A percentile compares a stretch with the other conserved stretches of the same genome.
Evolutionary conservation across 2,888 invertebrate species (phyloP).

Genomic region (Callinectes sapidus): DNA sequence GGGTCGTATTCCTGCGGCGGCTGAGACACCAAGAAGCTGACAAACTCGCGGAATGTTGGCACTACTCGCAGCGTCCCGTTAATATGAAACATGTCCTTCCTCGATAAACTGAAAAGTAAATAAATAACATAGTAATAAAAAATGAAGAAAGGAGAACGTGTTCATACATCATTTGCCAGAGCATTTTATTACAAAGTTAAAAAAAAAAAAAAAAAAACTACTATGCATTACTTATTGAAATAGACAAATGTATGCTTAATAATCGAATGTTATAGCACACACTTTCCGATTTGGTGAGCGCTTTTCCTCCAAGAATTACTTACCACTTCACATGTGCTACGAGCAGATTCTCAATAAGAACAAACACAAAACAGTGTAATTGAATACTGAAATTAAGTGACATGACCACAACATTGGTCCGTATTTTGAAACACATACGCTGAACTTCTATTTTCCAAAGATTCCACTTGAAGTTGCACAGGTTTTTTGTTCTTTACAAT

Average conservation of each 20-base stretch:
- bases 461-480: too few species aligned
- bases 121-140: not conserved
- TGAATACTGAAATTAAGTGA: too few species aligned
- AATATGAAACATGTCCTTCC: not conserved
- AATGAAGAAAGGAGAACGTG: not conserved
- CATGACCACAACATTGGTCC: too few species aligned
- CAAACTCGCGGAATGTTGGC: constrained; percentile 26
- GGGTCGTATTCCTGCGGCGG: constrained; percentile 44
- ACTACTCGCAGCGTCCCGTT: constrained; percentile 32
- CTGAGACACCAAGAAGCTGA: not conserved
- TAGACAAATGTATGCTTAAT: too few species aligned
- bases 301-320: not conserved
- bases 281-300: not conserved
- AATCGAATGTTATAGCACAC: not conserved
- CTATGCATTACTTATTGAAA: not conserved
- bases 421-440: too few species aligned
- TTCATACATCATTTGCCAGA: not conserved
- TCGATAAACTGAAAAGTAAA: not conserved
- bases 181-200: not conserved
- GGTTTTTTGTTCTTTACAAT: too few species aligned
- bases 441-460: too few species aligned
- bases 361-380: too few species aligned
- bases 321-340: not conserved
- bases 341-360: too few species aligned
- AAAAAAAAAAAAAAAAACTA: too few species aligned